These are phyloP conservation scores for Hippoglossus stenolepis DNA, from an alignment of 2,113 vertebrate genomes.

Conservation along the genomic window DNA sequence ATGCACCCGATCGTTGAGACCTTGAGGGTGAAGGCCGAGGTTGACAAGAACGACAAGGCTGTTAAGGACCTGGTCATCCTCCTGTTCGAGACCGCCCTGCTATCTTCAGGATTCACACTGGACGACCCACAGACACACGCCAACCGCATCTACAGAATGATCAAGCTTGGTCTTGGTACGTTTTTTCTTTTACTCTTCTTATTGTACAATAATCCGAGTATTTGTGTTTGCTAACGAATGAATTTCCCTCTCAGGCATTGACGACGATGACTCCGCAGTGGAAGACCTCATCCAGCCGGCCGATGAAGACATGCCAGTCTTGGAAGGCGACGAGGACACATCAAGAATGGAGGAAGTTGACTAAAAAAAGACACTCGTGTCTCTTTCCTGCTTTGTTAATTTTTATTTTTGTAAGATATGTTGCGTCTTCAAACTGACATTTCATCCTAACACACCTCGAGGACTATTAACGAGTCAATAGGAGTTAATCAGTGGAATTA, in stretches of 20 bases:
- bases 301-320: conserved; percentile 86
- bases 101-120: conserved; percentile 87
- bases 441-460: conserved; percentile 31
- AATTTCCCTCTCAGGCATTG: conserved; percentile 80
- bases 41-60: conserved; percentile 86
- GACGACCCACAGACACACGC: conserved; percentile 87
- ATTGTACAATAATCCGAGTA: background rate
- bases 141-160: conserved; percentile 89
- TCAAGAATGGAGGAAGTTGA: conserved; percentile 89
- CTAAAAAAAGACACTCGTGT: conserved; percentile 57
- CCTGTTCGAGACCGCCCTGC: conserved; percentile 83
- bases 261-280: conserved; percentile 82
- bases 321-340: conserved; percentile 86
- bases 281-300: conserved; percentile 80
- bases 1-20: conserved; percentile 84
- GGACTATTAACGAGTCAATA: conserved; percentile 16
- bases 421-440: conserved; percentile 22
- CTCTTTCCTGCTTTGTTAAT: conserved; percentile 19
- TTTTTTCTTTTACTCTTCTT: background rate
- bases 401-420: conserved; percentile 65
- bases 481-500: conserved; percentile 10
- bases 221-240: conserved; percentile 63
- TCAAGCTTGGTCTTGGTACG: conserved; percentile 87
- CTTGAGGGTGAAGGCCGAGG: conserved; percentile 84
- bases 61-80: conserved; percentile 87